phyloP scores from a whole-genome alignment of 2,113 vertebrate species.

The Zeus faber region DNA sequence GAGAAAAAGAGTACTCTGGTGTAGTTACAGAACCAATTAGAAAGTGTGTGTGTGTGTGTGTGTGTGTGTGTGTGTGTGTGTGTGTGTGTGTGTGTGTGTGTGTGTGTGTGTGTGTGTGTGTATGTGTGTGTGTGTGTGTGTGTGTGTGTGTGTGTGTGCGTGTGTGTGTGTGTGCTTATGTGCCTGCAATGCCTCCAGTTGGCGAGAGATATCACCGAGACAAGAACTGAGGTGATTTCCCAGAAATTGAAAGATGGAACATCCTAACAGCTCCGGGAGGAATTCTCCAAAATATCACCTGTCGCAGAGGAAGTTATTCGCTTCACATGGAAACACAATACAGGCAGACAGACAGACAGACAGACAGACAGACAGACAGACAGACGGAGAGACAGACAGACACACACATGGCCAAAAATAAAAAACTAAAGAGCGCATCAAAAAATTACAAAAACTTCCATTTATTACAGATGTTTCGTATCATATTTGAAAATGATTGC shows the following conservation, averaged over 20 bases:
- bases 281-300: too few relatives aligned
- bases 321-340: neutral
- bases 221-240: conserved; percentile 12
- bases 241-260: conserved; percentile 27
- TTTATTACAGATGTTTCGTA: too few relatives aligned
- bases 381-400: conserved; percentile 1
- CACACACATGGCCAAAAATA: too few relatives aligned
- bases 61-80: neutral
- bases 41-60: conserved; percentile 6
- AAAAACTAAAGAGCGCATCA: too few relatives aligned
- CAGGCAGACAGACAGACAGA: neutral
- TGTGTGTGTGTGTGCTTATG: too few relatives aligned
- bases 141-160: too few relatives aligned
- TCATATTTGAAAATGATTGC: too few relatives aligned
- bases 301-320: too few relatives aligned
- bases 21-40: conserved; percentile 54
- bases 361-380: neutral
- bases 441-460: too few relatives aligned
- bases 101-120: too few relatives aligned
- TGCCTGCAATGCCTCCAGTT: neutral
- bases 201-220: conserved; percentile 13
- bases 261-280: neutral
- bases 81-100: too few relatives aligned
- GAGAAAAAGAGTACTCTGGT: conserved; percentile 35
- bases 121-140: too few relatives aligned